A percentile compares a stretch with the other conserved stretches of the same genome.
These are phyloP conservation scores for Xiphophorus maculatus DNA, from an alignment of 2,113 vertebrate genomes.

Conservation along the genomic window DNA sequence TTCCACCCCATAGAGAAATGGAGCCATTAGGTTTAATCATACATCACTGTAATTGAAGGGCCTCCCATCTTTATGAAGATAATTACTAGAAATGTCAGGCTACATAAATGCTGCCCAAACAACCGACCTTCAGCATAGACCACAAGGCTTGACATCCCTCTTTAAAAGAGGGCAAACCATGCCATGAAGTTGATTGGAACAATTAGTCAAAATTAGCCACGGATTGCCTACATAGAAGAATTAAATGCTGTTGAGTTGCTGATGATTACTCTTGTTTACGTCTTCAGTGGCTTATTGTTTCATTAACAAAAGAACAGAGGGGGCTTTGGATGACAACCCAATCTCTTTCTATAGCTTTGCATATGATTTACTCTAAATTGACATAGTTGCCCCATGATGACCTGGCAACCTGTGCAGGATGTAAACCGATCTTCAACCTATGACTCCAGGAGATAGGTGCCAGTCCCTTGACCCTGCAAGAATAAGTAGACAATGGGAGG, in stretches of 20 bases:
- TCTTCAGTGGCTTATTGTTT: constrained; percentile 8
- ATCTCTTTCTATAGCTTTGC: neutral
- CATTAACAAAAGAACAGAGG: neutral
- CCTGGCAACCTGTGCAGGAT: too few relatives aligned
- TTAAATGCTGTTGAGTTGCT: constrained; percentile 42
- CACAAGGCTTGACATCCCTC: constrained; percentile 58
- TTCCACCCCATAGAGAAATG: constrained; percentile 10
- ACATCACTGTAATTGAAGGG: constrained; percentile 61
- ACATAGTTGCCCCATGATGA: too few relatives aligned
- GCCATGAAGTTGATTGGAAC: constrained; percentile 39
- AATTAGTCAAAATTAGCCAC: constrained; percentile 63
- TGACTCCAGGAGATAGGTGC: too few relatives aligned
- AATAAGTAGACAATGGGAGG: too few relatives aligned
- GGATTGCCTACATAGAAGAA: constrained; percentile 53
- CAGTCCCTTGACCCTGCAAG: too few relatives aligned
- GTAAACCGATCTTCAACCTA: too few relatives aligned
- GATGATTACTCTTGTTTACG: constrained; percentile 37
- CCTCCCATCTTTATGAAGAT: constrained; percentile 68
- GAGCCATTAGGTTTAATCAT: constrained; percentile 70
- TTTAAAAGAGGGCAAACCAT: constrained; percentile 49
- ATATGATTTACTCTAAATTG: neutral
- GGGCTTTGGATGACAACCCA: neutral
- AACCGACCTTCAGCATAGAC: constrained; percentile 37
- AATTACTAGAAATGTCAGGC: constrained; percentile 72
- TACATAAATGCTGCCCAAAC: constrained; percentile 9